phyloP scores from a whole-genome alignment of 2,113 vertebrate genomes.

The Athene noctua region DNA sequence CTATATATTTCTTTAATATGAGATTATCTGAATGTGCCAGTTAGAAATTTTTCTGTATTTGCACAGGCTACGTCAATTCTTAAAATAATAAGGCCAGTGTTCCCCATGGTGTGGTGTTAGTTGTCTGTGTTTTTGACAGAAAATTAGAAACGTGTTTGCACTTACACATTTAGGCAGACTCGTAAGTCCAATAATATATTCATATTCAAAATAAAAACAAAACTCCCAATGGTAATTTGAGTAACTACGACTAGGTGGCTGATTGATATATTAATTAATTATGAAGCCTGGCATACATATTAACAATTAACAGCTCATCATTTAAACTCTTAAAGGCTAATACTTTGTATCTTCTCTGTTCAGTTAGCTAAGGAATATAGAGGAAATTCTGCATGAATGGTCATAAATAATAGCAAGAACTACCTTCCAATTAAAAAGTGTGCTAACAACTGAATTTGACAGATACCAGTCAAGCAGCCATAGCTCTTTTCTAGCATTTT shows the following conservation, averaged over 20 bases:
- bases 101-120: not conserved
- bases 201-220: not conserved
- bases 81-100: not conserved
- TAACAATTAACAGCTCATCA: constrained; percentile 15
- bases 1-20: not conserved
- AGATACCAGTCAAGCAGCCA: not conserved
- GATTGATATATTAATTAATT: constrained; percentile 33
- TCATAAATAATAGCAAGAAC: not conserved
- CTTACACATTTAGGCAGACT: not conserved
- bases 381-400: constrained; percentile 4
- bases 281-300: not conserved
- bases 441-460: not conserved
- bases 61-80: not conserved
- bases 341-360: not conserved
- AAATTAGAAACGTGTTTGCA: not conserved
- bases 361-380: not conserved
- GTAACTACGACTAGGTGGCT: not conserved
- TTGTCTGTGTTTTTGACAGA: not conserved
- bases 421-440: constrained; percentile 29
- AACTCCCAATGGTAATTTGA: not conserved
- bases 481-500: not conserved
- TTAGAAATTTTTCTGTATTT: not conserved
- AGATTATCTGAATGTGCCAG: not conserved
- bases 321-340: constrained; percentile 1
- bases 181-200: not conserved